Conservation (phyloP, 2,797 vertebrate species). For the Syngnathus acus region DNA sequence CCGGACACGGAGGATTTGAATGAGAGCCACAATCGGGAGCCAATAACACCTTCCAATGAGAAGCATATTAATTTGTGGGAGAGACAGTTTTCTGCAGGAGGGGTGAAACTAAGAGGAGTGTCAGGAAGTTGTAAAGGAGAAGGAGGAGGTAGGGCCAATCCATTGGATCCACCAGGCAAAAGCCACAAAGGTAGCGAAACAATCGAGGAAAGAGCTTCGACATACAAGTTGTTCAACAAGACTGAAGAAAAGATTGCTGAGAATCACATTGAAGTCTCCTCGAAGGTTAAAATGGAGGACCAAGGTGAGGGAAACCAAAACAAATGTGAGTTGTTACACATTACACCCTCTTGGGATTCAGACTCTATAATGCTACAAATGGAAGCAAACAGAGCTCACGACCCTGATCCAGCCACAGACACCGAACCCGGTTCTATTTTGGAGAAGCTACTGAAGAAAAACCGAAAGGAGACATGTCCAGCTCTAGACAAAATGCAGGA, state of each 20-base stretch:
- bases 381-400: background rate
- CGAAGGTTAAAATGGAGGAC: constrained; percentile 47
- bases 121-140: constrained; percentile 45
- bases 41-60: constrained; percentile 61
- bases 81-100: constrained; percentile 44
- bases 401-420: background rate
- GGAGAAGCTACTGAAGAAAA: constrained; percentile 61
- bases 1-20: constrained; percentile 44
- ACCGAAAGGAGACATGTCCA: constrained; percentile 34
- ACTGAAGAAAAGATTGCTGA: constrained; percentile 29
- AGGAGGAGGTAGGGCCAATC: constrained; percentile 55
- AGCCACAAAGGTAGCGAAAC: constrained; percentile 39
- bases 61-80: constrained; percentile 40
- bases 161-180: constrained; percentile 44
- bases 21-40: constrained; percentile 41
- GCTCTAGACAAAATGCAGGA: constrained; percentile 33
- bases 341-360: constrained; percentile 17
- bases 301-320: constrained; percentile 6
- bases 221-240: constrained; percentile 13
- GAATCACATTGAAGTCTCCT: constrained; percentile 19
- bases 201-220: constrained; percentile 38
- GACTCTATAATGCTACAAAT: background rate
- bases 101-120: constrained; percentile 61
- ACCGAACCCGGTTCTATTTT: constrained; percentile 57
- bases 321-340: constrained; percentile 4